These are phyloP conservation scores for Hyperoplus lanceolatus DNA, from an alignment of 2,797 vertebrate genomes.

Conservation along the genomic window DNA sequence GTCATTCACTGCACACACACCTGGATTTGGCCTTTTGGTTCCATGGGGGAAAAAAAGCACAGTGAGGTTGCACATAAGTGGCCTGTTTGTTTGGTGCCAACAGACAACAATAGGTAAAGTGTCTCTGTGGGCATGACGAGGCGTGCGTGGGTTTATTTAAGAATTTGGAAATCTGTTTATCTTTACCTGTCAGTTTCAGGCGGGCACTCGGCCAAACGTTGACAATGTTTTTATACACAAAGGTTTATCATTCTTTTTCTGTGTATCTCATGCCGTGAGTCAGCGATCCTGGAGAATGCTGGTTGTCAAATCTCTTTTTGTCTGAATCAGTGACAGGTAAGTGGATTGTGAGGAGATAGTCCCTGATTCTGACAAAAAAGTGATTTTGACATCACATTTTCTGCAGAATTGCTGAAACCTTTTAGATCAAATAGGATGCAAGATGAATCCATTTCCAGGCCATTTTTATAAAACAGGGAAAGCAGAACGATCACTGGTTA, in stretches of 20 bases:
- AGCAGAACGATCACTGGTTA: not conserved
- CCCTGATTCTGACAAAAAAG: too few relatives aligned
- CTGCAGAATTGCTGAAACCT: too few relatives aligned
- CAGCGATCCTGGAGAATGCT: too few relatives aligned
- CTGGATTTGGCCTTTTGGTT: constrained; percentile 64
- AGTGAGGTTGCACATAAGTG: constrained; percentile 63
- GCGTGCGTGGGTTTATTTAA: constrained; percentile 70
- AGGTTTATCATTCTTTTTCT: not conserved
- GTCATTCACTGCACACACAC: constrained; percentile 80
- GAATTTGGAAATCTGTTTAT: constrained; percentile 74
- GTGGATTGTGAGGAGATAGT: too few relatives aligned
- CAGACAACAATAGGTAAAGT: constrained; percentile 77
- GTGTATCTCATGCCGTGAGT: too few relatives aligned
- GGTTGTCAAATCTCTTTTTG: too few relatives aligned
- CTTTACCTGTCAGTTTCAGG: constrained; percentile 69
- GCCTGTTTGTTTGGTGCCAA: constrained; percentile 63
- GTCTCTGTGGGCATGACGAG: constrained; percentile 64
- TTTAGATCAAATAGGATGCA: not conserved
- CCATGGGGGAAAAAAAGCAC: constrained; percentile 73
- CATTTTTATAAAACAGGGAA: not conserved
- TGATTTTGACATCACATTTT: too few relatives aligned
- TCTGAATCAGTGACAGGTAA: too few relatives aligned
- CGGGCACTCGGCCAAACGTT: constrained; percentile 49
- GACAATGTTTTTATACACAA: not conserved
- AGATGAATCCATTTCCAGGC: not conserved